phyloP scores from a whole-genome alignment of 2,797 vertebrate species.

The Hydrophis major region DNA sequence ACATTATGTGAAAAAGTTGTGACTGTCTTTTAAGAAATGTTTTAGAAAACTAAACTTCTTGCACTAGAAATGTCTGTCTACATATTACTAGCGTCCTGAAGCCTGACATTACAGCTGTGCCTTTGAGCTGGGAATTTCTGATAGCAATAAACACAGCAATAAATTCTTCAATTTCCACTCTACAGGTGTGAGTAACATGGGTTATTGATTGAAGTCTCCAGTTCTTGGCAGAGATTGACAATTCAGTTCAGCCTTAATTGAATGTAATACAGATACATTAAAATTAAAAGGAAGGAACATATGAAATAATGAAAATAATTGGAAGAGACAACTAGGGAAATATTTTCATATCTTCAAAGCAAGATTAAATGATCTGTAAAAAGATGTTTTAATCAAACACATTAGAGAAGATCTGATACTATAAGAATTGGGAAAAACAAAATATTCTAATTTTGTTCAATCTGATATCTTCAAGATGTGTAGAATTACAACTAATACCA shows the following conservation, averaged over 20 bases:
- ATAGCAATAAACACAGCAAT: too few relatives aligned
- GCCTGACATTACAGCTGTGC: too few relatives aligned
- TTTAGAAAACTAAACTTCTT: background rate
- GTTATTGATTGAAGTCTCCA: too few relatives aligned
- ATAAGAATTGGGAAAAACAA: background rate
- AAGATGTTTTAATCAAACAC: conserved; percentile 14
- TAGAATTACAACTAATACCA: background rate
- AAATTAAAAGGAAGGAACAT: background rate
- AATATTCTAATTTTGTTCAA: background rate
- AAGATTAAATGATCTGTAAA: conserved; percentile 12
- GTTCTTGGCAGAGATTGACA: too few relatives aligned
- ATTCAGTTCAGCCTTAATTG: background rate
- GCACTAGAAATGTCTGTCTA: background rate
- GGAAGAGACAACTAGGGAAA: background rate
- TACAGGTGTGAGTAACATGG: too few relatives aligned
- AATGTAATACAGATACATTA: conserved; percentile 1
- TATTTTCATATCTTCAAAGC: conserved; percentile 7
- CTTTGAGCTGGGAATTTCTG: too few relatives aligned
- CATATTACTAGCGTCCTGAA: too few relatives aligned
- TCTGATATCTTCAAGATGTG: background rate
- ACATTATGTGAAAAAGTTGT: background rate
- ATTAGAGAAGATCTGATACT: background rate
- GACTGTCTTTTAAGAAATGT: background rate
- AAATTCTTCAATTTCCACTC: too few relatives aligned
- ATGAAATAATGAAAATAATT: background rate